phyloP scores from a whole-genome alignment of 2,797 vertebrate genomes.

The Babyrousa celebensis region DNA sequence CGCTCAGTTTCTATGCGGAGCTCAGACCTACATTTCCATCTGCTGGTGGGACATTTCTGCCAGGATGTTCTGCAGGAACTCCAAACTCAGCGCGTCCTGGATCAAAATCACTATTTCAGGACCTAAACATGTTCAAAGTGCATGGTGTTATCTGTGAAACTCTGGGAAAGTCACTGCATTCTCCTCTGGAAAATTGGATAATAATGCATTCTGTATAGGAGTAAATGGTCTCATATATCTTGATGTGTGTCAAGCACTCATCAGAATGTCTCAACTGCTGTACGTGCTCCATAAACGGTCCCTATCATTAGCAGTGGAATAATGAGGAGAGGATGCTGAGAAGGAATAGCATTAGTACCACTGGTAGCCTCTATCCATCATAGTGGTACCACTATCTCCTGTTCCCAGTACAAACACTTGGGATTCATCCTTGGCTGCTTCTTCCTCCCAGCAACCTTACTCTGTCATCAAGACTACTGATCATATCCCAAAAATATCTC shows the following conservation, averaged over 20 bases:
- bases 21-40: not conserved
- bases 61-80: not conserved
- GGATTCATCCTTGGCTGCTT: not conserved
- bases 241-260: not conserved
- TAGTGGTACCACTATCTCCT: not conserved
- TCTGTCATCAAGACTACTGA: not conserved
- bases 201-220: not conserved
- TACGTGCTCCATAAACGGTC: not conserved
- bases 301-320: not conserved
- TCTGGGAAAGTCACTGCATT: not conserved
- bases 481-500: not conserved
- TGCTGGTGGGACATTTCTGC: not conserved
- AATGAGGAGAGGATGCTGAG: not conserved
- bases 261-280: not conserved
- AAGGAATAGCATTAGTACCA: not conserved
- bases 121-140: not conserved
- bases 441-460: not conserved
- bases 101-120: not conserved
- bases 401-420: not conserved
- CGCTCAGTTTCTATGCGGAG: not conserved
- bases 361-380: not conserved
- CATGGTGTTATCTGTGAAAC: not conserved
- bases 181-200: not conserved
- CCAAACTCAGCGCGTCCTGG: not conserved
- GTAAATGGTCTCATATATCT: not conserved